Conservation (phyloP, 2,888 invertebrate species). For the Drosophila neonasuta region DNA sequence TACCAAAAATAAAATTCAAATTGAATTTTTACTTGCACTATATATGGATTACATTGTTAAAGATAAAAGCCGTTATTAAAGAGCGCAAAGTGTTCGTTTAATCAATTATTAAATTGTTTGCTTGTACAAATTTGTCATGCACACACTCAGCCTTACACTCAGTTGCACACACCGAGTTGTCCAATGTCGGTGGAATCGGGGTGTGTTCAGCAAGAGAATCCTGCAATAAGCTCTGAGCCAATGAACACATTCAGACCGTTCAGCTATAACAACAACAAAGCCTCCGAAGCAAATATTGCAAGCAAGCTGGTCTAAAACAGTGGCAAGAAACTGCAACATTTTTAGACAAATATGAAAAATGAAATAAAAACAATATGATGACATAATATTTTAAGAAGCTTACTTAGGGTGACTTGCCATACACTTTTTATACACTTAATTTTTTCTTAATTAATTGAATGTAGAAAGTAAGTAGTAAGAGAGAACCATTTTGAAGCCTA, state of each 20-base stretch:
- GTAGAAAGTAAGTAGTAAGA: no score
- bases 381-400: no score
- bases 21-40: no score
- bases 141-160: conserved; percentile 36
- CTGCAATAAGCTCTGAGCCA: conserved; percentile 38
- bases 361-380: not conserved
- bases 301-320: conserved; percentile 20
- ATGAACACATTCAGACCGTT: conserved; percentile 54
- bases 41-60: not conserved
- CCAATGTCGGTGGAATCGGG: conserved; percentile 2
- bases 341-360: not conserved
- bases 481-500: no score
- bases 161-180: conserved; percentile 24
- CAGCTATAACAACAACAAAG: conserved; percentile 53
- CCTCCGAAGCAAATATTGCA: conserved; percentile 17
- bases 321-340: conserved; percentile 14
- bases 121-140: conserved; percentile 45
- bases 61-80: conserved; percentile 23
- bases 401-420: no score
- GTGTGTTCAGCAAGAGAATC: conserved; percentile 6
- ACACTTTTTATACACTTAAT: no score
- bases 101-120: conserved; percentile 60
- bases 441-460: no score
- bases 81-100: conserved; percentile 35
- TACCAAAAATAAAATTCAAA: no score